A percentile compares a stretch with the other conserved stretches of the same genome.
Evolutionary conservation across 2,888 invertebrate species (phyloP).

Genomic region (Lepidonotus clava): DNA sequence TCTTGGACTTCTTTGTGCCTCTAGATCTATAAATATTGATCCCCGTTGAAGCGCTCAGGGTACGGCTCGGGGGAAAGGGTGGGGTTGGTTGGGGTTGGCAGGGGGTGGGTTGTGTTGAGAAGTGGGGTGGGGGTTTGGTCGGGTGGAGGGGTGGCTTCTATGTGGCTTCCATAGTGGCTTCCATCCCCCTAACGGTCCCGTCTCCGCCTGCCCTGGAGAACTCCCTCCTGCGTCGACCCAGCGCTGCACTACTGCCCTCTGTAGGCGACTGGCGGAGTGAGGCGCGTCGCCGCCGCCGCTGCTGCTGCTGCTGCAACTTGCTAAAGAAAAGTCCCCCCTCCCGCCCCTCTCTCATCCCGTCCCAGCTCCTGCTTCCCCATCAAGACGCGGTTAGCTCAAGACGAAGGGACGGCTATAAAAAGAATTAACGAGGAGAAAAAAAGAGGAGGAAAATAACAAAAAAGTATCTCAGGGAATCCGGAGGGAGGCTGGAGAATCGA

Average conservation of each 20-base stretch:
- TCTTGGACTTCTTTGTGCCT: background rate
- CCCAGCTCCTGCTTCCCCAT: too few species aligned
- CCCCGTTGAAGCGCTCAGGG: background rate
- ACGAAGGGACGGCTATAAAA: too few species aligned
- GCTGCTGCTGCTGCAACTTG: too few species aligned
- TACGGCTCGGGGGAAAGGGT: background rate
- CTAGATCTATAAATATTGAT: conserved; percentile 51
- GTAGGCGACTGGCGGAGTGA: background rate
- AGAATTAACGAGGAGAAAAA: too few species aligned
- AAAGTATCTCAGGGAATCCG: background rate
- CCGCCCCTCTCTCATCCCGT: too few species aligned
- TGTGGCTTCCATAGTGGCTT: background rate
- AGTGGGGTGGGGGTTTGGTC: too few species aligned
- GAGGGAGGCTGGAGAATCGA: background rate
- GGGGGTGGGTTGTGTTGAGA: background rate
- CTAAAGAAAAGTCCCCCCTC: too few species aligned
- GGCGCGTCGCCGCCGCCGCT: background rate
- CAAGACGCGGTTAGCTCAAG: too few species aligned
- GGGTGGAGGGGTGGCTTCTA: conserved; percentile 6
- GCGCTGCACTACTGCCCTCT: conserved; percentile 39
- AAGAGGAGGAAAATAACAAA: too few species aligned
- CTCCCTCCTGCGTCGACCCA: too few species aligned
- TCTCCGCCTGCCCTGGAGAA: too few species aligned
- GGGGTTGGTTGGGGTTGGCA: background rate
- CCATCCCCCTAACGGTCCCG: too few species aligned